phyloP scores from a whole-genome alignment of 2,888 invertebrate genomes.

The Tridacna gigas region DNA sequence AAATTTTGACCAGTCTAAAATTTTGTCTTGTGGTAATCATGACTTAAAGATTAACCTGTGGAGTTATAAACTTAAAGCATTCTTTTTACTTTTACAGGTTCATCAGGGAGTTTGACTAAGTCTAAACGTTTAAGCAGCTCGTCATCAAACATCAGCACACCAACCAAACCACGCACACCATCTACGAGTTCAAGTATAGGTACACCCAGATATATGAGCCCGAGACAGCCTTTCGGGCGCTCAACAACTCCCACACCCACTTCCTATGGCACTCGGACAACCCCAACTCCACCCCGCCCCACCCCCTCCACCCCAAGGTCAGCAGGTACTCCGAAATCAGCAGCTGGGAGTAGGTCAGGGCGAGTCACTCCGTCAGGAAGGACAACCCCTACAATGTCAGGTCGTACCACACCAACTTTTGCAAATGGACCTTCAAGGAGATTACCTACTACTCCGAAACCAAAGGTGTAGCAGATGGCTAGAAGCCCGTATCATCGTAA shows the following conservation, averaged over 20 bases:
- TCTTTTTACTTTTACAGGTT: constrained; percentile 64
- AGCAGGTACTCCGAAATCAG: constrained; percentile 73
- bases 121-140: constrained; percentile 78
- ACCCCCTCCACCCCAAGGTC: constrained; percentile 62
- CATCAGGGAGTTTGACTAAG: constrained; percentile 77
- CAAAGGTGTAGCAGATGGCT: constrained; percentile 43
- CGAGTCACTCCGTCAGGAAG: constrained; percentile 67
- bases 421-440: constrained; percentile 68
- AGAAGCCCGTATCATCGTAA: neutral
- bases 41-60: too few relatives aligned
- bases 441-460: constrained; percentile 73
- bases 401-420: constrained; percentile 66
- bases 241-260: constrained; percentile 67
- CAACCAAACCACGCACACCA: constrained; percentile 65
- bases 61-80: too few relatives aligned
- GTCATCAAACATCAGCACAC: constrained; percentile 74
- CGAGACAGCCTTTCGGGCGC: constrained; percentile 61
- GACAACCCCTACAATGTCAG: constrained; percentile 67
- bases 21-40: too few relatives aligned
- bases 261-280: constrained; percentile 72
- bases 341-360: constrained; percentile 69
- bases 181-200: constrained; percentile 55
- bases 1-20: too few relatives aligned
- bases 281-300: constrained; percentile 71
- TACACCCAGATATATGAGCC: constrained; percentile 61